phyloP scores from a whole-genome alignment of 2,113 vertebrate species.

The Melanotaenia duboulayi region DNA sequence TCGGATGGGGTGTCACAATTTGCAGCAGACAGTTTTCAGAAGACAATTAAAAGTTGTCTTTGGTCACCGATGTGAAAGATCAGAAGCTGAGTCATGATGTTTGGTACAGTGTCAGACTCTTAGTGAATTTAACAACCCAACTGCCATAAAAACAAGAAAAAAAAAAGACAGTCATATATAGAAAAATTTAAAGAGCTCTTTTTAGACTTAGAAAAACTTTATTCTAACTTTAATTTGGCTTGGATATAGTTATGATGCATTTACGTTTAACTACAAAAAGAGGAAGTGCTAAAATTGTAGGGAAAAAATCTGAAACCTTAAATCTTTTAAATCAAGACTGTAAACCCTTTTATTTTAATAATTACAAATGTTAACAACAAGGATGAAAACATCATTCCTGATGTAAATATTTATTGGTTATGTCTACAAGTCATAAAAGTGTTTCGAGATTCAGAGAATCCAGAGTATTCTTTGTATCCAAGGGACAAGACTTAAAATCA shows the following conservation, averaged over 20 bases:
- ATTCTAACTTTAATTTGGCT: neutral
- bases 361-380: no score
- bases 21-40: conserved; percentile 17
- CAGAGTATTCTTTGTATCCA: no score
- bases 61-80: conserved; percentile 16
- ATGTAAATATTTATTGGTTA: no score
- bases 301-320: no score
- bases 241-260: neutral
- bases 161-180: neutral
- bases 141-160: neutral
- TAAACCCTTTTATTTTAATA: no score
- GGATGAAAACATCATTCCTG: no score
- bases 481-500: no score
- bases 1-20: conserved; percentile 9
- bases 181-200: neutral
- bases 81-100: conserved; percentile 3
- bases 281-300: no score
- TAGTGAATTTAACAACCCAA: conserved; percentile 14
- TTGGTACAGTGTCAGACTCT: neutral
- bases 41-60: conserved; percentile 37
- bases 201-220: neutral
- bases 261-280: neutral
- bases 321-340: no score
- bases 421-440: no score
- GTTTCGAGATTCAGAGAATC: no score